Evolutionary conservation across 1,140 invertebrate species (phyloP).

Genomic region (Drosophila grimshawi): DNA sequence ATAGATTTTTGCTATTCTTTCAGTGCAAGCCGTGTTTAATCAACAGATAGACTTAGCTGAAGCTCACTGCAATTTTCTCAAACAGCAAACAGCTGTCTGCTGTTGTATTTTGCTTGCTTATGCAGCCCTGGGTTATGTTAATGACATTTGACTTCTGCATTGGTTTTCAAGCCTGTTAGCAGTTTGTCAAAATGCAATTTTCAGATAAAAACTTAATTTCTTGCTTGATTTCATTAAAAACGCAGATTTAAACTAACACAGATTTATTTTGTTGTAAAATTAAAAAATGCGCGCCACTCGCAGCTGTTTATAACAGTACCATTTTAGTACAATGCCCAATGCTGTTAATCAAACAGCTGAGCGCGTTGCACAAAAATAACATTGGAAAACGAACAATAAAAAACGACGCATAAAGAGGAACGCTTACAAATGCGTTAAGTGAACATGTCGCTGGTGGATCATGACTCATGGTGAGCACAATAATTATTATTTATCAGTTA

Average conservation of each 20-base stretch:
- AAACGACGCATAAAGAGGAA: constrained; percentile 20
- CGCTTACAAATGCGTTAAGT: constrained; percentile 35
- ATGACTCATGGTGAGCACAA: constrained; percentile 74
- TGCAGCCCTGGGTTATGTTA: constrained; percentile 10
- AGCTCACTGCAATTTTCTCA: background rate
- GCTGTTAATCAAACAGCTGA: constrained; percentile 35
- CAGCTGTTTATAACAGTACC: too few relatives aligned
- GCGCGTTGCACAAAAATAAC: background rate
- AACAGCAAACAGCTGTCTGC: background rate
- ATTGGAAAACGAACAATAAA: constrained; percentile 10
- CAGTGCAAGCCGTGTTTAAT: too few relatives aligned
- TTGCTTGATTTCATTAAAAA: too few relatives aligned
- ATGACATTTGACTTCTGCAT: background rate
- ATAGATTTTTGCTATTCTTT: too few relatives aligned
- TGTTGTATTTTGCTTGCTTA: background rate
- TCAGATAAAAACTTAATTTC: too few relatives aligned
- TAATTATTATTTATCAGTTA: background rate
- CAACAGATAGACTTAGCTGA: background rate
- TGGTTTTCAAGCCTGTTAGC: too few relatives aligned
- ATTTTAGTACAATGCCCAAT: background rate
- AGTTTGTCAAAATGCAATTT: too few relatives aligned
- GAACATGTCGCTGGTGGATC: constrained; percentile 79
- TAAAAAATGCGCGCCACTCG: background rate
- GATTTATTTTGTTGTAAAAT: background rate
- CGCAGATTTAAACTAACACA: background rate